Evolutionary conservation across 2,113 vertebrate species (phyloP), one percentile per base, ranked within the genome.

Genomic region (Oostethus manadensis): DNA sequence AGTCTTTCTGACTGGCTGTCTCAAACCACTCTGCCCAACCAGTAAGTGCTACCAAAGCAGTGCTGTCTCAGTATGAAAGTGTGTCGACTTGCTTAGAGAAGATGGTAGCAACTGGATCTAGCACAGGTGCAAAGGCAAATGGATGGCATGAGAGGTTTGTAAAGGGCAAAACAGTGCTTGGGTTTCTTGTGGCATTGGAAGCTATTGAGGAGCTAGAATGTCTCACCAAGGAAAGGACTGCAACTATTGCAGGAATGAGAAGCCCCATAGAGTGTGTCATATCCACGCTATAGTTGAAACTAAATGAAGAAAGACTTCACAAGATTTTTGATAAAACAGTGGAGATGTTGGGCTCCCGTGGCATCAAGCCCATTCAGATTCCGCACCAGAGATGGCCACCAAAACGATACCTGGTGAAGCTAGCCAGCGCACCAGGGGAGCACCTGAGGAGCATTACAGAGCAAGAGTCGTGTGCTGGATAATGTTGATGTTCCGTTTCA

Each of bases 111-210:
- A 53, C 1, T 29, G 22, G 15, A 8, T 51, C 62, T 33, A 22
- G 48, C 46, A 66, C 71, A 50, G 35, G 45, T 58, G 43, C 29
- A 7, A 64, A 22, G 56, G 64, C 64, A 35, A 65, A 72, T 72
- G 61, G 64, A 20, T 42, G 61, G 21, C 18, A 6, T 26, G 60
- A 71, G 47, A 58, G 51, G 10, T 67, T 68, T 45, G 21, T 60
- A 44, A 67, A 64, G 10, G 64, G 68, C 6, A 71, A 71, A 64
- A 76, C 56, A 38, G 62, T 66, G 16, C 60, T 76, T 46, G 68
- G 64, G 18, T 60, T 68, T 61, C 15, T 55, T 62, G 18, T 71
- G 38, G 56, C 56, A 64, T 43, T 20, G 21, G 45, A 73, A 59
- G 38, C 62, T 21, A 56, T 57, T 8, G 59, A 8, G 51, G 59